phyloP scores from a whole-genome alignment of 1,140 invertebrate species.

The Colletes latitarsis region DNA sequence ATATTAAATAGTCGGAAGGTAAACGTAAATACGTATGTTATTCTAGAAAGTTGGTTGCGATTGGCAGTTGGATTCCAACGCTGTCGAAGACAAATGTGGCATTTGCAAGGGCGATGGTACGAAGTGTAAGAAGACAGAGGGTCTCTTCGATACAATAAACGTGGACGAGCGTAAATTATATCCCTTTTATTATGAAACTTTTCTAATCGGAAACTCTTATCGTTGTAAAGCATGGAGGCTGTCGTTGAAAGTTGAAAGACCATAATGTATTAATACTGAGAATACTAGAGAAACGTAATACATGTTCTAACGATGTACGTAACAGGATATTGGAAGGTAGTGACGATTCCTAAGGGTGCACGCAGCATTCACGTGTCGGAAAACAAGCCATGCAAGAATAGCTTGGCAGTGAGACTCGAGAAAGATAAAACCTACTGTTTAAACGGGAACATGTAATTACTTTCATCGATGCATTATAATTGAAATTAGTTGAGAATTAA shows the following conservation, averaged over 20 bases:
- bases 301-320: constrained; percentile 5
- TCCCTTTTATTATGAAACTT: too few relatives aligned
- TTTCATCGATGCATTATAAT: not conserved
- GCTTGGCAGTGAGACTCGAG: constrained; percentile 73
- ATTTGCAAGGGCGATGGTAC: constrained; percentile 87
- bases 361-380: constrained; percentile 77
- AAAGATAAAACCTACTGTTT: constrained; percentile 75
- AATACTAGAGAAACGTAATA: not conserved
- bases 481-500: too few relatives aligned
- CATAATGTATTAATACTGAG: not conserved
- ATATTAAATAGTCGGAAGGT: not conserved
- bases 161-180: not conserved
- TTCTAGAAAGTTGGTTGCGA: constrained; percentile 86
- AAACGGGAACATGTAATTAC: constrained; percentile 78
- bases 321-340: constrained; percentile 77
- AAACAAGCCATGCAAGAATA: constrained; percentile 71
- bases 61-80: constrained; percentile 84
- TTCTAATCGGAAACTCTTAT: not conserved
- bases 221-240: too few relatives aligned
- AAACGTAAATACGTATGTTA: not conserved
- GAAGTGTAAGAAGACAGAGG: constrained; percentile 81
- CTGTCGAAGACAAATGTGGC: constrained; percentile 86
- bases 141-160: constrained; percentile 60
- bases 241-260: too few relatives aligned
- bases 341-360: constrained; percentile 77